A percentile compares a stretch with the other conserved stretches of the same genome.
phyloP scores from a whole-genome alignment of 2,113 vertebrate species.

The Pseudorasbora parva region DNA sequence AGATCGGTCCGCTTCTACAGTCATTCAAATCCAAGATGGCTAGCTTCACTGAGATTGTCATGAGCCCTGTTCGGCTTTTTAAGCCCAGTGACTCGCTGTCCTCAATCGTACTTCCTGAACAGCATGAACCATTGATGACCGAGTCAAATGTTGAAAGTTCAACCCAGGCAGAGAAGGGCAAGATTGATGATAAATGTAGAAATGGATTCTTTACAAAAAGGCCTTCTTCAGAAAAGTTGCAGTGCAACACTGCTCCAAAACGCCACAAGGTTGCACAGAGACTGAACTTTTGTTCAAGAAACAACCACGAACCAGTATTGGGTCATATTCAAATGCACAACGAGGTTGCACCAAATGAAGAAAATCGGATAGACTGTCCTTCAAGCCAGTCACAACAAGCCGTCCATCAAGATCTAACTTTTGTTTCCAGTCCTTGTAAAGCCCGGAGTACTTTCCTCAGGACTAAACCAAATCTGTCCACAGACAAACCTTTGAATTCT shows the following conservation, averaged over 20 bases:
- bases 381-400: conserved; percentile 4
- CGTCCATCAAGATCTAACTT: background rate
- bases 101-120: conserved; percentile 2
- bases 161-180: background rate
- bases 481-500: conserved; percentile 9
- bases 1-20: conserved; percentile 83
- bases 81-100: conserved; percentile 57
- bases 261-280: conserved; percentile 47
- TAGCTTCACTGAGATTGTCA: conserved; percentile 88
- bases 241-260: background rate
- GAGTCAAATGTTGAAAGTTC: background rate
- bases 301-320: background rate
- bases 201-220: background rate
- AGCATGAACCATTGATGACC: background rate
- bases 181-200: background rate
- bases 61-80: conserved; percentile 81
- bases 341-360: background rate
- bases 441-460: background rate
- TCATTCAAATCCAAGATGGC: conserved; percentile 87
- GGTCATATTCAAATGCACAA: background rate
- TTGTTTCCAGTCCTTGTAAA: background rate
- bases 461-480: background rate
- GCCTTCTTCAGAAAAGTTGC: background rate
- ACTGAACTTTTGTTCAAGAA: conserved; percentile 54
- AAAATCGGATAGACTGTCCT: background rate